Percentiles rank a stretch among this genome's conserved stretches.
Evolutionary conservation across 2,888 invertebrate genomes (phyloP).

Genomic region (Barypeithes pellucidus): DNA sequence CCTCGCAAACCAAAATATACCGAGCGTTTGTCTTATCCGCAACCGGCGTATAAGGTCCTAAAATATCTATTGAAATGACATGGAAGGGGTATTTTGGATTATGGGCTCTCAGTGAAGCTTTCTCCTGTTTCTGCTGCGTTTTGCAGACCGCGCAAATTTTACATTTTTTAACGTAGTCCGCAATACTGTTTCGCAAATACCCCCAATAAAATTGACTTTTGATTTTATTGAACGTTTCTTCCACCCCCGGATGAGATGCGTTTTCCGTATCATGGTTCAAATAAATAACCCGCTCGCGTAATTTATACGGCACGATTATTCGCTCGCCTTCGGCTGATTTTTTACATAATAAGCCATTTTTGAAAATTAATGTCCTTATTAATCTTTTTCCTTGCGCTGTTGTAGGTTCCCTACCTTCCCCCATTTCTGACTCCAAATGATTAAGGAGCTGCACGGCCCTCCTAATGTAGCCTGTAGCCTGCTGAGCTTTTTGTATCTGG

Average conservation of each 20-base stretch:
- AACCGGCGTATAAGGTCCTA: background rate
- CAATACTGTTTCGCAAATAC: no score
- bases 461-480: no score
- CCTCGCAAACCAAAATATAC: no score
- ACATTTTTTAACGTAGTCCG: no score
- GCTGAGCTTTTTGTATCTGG: no score
- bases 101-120: background rate
- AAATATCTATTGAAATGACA: background rate
- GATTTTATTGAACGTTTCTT: background rate
- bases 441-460: no score
- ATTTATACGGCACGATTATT: background rate
- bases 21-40: no score
- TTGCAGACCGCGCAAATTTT: no score
- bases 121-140: no score
- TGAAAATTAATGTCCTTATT: background rate
- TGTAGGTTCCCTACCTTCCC: background rate
- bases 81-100: background rate
- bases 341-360: background rate
- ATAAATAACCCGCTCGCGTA: background rate
- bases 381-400: background rate
- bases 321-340: background rate
- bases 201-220: no score
- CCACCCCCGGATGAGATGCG: no score
- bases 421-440: background rate
- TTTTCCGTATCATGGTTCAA: no score